These are phyloP conservation scores for Drosophila guanche DNA, from an alignment of 1,140 invertebrate genomes.

Conservation along the genomic window DNA sequence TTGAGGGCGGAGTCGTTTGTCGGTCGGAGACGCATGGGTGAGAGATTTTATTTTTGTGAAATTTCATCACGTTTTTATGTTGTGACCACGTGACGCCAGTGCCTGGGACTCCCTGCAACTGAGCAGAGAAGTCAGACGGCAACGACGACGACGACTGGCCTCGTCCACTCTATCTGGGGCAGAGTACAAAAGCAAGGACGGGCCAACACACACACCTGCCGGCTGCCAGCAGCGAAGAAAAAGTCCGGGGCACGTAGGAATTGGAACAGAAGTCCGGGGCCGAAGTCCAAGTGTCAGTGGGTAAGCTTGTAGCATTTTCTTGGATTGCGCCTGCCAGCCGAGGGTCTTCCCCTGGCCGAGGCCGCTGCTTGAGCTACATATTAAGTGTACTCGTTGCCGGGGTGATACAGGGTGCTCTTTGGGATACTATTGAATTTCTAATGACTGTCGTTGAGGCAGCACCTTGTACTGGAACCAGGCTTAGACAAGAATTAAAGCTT, in stretches of 20 bases:
- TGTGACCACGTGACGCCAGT: conserved; percentile 83
- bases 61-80: conserved; percentile 84
- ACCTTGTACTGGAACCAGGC: conserved; percentile 16
- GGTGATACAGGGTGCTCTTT: conserved; percentile 31
- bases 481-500: conserved; percentile 44
- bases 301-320: conserved; percentile 76
- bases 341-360: conserved; percentile 12
- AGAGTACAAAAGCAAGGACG: conserved; percentile 30
- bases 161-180: conserved; percentile 28
- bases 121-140: no score
- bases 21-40: conserved; percentile 22
- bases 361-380: conserved; percentile 63
- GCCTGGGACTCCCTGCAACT: conserved; percentile 36
- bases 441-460: not conserved
- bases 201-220: conserved; percentile 69
- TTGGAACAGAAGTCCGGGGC: conserved; percentile 58
- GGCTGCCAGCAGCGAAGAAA: conserved; percentile 49
- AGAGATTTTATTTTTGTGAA: conserved; percentile 82
- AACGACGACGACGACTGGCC: not conserved
- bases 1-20: conserved; percentile 24
- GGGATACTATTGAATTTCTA: not conserved
- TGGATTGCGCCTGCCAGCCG: conserved; percentile 50
- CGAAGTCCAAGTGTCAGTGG: conserved; percentile 69
- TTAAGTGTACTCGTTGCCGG: conserved; percentile 35
- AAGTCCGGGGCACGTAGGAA: conserved; percentile 57